Evolutionary conservation across 2,888 invertebrate genomes (phyloP).

Genomic region (Orgyia antiqua): DNA sequence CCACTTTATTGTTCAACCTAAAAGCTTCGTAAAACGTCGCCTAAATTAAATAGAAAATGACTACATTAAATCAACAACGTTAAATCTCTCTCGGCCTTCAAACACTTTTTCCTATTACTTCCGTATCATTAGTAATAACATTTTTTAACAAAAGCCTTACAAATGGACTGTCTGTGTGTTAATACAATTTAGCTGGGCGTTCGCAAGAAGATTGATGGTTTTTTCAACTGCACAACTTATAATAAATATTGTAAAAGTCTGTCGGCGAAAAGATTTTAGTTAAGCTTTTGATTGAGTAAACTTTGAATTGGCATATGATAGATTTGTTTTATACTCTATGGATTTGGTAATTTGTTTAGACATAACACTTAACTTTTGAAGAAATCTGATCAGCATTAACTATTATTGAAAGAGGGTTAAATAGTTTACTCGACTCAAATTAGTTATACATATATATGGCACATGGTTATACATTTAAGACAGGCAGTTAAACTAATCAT

Average conservation of each 20-base stretch:
- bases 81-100: slow-evolving; percentile 29
- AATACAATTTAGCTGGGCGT: slow-evolving; percentile 53
- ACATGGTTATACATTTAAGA: no score
- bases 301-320: no score
- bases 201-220: slow-evolving; percentile 50
- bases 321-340: no score
- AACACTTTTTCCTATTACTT: slow-evolving; percentile 43
- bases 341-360: no score
- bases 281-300: slow-evolving; percentile 4
- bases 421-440: no score
- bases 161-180: slow-evolving; percentile 56
- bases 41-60: slow-evolving; percentile 6
- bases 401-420: no score
- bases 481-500: no score
- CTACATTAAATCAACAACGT: slow-evolving; percentile 23
- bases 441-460: no score
- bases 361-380: no score
- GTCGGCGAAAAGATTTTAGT: slow-evolving; percentile 4
- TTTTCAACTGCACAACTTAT: slow-evolving; percentile 44
- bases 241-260: slow-evolving; percentile 46
- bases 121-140: slow-evolving; percentile 54
- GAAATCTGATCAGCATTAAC: no score
- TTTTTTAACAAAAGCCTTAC: slow-evolving; percentile 45
- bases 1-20: not conserved
- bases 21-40: slow-evolving; percentile 2